Evolutionary conservation across 53 echinoderm and acorn worm genomes (phyloP).

Genomic region (Crossaster papposus): DNA sequence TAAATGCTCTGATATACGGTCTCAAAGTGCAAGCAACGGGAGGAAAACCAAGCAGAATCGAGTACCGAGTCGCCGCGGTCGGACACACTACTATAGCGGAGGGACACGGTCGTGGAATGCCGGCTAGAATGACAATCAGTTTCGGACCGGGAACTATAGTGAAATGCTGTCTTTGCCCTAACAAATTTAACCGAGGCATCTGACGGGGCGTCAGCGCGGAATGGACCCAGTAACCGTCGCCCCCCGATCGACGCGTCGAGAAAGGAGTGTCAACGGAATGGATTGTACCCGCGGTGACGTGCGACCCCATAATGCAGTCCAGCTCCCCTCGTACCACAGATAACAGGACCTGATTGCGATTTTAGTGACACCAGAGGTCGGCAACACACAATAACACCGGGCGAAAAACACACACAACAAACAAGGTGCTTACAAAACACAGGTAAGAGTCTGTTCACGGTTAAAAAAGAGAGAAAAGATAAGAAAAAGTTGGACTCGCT

Average conservation of each 20-base stretch:
- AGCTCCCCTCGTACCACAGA: background rate
- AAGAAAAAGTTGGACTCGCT: conserved; percentile 15
- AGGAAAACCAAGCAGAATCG: conserved; percentile 65
- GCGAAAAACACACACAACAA: background rate
- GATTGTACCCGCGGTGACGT: conserved; percentile 3
- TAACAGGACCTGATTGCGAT: background rate
- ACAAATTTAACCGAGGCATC: background rate
- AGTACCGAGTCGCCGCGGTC: conserved; percentile 55
- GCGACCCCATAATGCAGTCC: background rate
- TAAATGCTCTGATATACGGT: conserved; percentile 74
- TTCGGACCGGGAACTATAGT: background rate
- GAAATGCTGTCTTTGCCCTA: background rate
- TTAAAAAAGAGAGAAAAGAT: background rate
- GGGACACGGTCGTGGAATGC: conserved; percentile 5
- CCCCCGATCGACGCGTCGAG: background rate
- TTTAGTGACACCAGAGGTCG: conserved; percentile 3
- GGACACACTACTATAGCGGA: conserved; percentile 41
- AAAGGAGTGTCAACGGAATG: background rate
- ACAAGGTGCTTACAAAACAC: conserved; percentile 4
- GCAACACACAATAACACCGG: conserved; percentile 3
- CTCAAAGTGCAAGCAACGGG: conserved; percentile 72
- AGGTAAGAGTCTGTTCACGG: conserved; percentile 9
- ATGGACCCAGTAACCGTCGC: background rate
- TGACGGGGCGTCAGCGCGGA: background rate
- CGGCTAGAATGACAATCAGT: conserved; percentile 17